These are phyloP conservation scores for Actinemys pallida DNA, from an alignment of 2,113 vertebrate species.

Conservation along the genomic window DNA sequence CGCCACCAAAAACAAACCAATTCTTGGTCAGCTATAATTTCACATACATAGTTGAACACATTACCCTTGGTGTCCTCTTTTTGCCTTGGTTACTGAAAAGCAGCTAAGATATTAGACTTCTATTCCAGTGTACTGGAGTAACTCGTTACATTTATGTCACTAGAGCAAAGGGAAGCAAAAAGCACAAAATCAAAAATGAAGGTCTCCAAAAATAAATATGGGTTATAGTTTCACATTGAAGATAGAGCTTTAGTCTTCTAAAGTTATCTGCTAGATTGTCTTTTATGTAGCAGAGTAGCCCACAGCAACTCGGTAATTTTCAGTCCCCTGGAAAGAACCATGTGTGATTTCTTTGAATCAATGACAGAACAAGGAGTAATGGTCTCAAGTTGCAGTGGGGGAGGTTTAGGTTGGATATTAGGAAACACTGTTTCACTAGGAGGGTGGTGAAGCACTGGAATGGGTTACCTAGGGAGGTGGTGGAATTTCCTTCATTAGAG, in stretches of 20 bases:
- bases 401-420: too few relatives aligned
- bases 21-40: not conserved
- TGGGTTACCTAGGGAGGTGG: too few relatives aligned
- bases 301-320: not conserved
- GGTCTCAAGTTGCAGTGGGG: too few relatives aligned
- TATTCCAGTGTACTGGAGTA: not conserved
- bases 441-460: too few relatives aligned
- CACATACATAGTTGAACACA: not conserved
- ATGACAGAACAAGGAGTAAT: too few relatives aligned
- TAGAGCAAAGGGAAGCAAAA: not conserved
- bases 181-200: not conserved
- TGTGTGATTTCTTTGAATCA: not conserved
- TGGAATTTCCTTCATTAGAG: too few relatives aligned
- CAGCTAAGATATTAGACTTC: not conserved
- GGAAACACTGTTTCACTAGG: too few relatives aligned
- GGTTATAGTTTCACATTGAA: not conserved
- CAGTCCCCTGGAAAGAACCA: too few relatives aligned
- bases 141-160: not conserved
- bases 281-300: not conserved
- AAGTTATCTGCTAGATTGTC: not conserved
- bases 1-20: not conserved
- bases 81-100: not conserved
- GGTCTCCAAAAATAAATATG: not conserved
- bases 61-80: not conserved
- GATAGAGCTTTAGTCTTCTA: not conserved